Evolutionary conservation across 2,797 vertebrate genomes (phyloP).

Genomic region (Lycodopsis pacificus): DNA sequence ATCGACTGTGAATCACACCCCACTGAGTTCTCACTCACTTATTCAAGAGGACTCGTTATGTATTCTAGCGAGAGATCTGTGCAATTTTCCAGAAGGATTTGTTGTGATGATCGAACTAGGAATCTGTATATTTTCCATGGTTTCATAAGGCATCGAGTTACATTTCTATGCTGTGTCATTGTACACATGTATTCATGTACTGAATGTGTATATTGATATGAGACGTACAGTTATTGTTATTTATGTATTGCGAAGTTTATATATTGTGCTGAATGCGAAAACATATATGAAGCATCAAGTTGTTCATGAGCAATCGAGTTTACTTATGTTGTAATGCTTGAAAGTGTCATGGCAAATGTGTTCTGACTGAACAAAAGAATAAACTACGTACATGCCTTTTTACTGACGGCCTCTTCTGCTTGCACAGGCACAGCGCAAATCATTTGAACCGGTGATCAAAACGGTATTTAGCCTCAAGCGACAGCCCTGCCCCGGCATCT

Average conservation of each 20-base stretch:
- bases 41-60: slow-evolving; percentile 49
- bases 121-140: slow-evolving; percentile 67
- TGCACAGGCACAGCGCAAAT: background rate
- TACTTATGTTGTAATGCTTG: slow-evolving; percentile 68
- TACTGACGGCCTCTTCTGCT: slow-evolving; percentile 46
- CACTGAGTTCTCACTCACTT: slow-evolving; percentile 50
- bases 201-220: slow-evolving; percentile 79
- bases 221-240: slow-evolving; percentile 76
- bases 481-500: background rate
- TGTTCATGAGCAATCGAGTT: slow-evolving; percentile 59
- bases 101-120: slow-evolving; percentile 56
- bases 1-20: slow-evolving; percentile 73
- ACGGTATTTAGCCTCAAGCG: slow-evolving; percentile 7
- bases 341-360: slow-evolving; percentile 73
- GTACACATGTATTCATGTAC: slow-evolving; percentile 81
- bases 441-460: slow-evolving; percentile 22
- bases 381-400: slow-evolving; percentile 78
- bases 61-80: slow-evolving; percentile 61
- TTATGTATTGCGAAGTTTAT: slow-evolving; percentile 75
- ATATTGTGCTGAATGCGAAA: slow-evolving; percentile 57
- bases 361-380: slow-evolving; percentile 70
- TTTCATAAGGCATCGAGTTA: slow-evolving; percentile 65
- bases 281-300: slow-evolving; percentile 57
- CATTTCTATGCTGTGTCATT: slow-evolving; percentile 74
- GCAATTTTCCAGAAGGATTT: slow-evolving; percentile 62